Base-by-base conservation (phyloP, 1,140 invertebrate species). In the Conus ventricosus region DNA sequence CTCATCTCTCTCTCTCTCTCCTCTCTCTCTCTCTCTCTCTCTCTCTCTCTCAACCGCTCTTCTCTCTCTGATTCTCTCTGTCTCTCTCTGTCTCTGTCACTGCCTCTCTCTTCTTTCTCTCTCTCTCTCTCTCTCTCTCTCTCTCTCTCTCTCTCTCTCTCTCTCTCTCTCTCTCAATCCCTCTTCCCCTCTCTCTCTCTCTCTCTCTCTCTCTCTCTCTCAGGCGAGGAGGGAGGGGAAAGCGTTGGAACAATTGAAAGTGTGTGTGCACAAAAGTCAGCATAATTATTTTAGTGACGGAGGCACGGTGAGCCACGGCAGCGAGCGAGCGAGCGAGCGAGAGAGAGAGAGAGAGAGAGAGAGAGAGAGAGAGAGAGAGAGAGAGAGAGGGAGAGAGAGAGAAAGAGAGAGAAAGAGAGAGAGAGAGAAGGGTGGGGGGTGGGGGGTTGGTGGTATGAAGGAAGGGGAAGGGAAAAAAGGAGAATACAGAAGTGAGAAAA, bases 311-410 rank as follows among this genome's bases (percentile, higher is more conserved):
- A 20, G 67, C 6, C 11, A 71, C 6, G 23, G 67, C 0, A 20
- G 23, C 6, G 67, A 71, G 8, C 8, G 67, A 20, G 67, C 13
- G 67, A 11, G 67, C 5, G 67, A 71, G 8, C 5, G 67, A 71
- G 67, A 71, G 67, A 71, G 17, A 71, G 67, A 71, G 67, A 71
- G 67, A 71, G 67, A 71, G 67, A 71, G 67, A 71, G 67, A 71
- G 67, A 71, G 17, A 71, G 67, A 71, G 67, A 71, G 67, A 71
- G 67, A 71, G 67, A 71, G 67, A 71, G 67, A 71, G 67, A 71
- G 17, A 71, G 67, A 71, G 67, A 71, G 67, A 71, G 67, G 23
- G 67, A 71, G 67, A 71, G 67, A 5, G 67, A 5, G 67, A 71
- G 67, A 71, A 8, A 71, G 4, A 63, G 60, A 63, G 60, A 63